Evolutionary conservation across 2,797 vertebrate genomes (phyloP).

Genomic region (Buceros bicornis): DNA sequence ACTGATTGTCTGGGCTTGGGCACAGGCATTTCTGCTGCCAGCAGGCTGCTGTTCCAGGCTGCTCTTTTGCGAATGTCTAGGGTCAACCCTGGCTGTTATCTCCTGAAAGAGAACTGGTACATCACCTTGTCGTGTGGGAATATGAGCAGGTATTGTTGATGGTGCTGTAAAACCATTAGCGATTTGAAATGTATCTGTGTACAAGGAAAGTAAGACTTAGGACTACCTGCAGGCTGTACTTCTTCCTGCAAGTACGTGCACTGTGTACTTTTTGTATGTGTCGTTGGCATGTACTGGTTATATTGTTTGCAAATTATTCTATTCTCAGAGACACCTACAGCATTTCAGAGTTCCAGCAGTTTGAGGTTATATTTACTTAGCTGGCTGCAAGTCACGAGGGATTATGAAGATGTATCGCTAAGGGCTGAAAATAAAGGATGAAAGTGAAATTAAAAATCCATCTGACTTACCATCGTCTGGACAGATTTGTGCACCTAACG

Average conservation of each 20-base stretch:
- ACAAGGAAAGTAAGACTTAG: background rate
- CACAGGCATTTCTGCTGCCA: background rate
- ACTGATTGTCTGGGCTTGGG: background rate
- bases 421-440: background rate
- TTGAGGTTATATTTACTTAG: background rate
- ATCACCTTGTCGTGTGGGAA: background rate
- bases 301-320: background rate
- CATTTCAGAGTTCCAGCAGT: background rate
- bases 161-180: background rate
- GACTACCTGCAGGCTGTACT: background rate
- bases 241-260: background rate
- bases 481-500: slow-evolving; percentile 12
- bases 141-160: background rate
- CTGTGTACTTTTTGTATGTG: background rate
- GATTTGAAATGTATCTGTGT: background rate
- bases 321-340: background rate
- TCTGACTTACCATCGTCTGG: slow-evolving; percentile 70
- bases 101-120: background rate
- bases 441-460: background rate
- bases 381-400: background rate
- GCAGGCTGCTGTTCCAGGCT: background rate
- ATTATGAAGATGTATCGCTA: background rate
- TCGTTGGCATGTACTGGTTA: background rate
- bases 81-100: background rate
- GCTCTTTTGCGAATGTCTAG: background rate